phyloP scores from a whole-genome alignment of 2,113 vertebrate genomes.

The Alces alces region DNA sequence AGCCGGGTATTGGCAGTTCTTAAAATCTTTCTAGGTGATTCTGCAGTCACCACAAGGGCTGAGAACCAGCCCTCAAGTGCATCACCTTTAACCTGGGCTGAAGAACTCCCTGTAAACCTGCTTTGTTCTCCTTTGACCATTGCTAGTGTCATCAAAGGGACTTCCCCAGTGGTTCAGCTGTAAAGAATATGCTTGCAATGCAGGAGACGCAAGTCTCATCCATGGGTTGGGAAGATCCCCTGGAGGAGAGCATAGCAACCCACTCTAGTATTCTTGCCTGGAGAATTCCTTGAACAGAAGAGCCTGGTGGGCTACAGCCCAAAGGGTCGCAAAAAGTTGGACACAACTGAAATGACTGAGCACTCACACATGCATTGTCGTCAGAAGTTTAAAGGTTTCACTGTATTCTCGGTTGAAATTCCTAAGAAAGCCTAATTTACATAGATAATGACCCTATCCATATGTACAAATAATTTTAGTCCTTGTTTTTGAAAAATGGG shows the following conservation, averaged over 20 bases:
- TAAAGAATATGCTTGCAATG: neutral
- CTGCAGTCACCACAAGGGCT: neutral
- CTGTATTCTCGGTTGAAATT: neutral
- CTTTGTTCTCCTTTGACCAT: neutral
- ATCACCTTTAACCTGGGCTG: neutral
- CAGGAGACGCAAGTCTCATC: neutral
- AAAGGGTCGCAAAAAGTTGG: neutral
- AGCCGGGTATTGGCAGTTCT: neutral
- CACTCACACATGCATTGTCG: neutral
- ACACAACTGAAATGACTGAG: neutral
- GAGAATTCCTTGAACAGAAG: neutral
- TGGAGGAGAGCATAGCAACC: neutral
- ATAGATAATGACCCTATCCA: neutral
- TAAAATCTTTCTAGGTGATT: neutral
- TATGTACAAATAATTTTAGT: neutral
- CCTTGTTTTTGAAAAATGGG: neutral
- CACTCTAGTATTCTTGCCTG: neutral
- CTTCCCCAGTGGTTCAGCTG: neutral
- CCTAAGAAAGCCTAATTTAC: neutral
- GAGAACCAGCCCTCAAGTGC: neutral
- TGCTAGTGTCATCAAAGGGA: neutral
- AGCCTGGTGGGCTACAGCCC: neutral
- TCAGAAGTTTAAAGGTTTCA: neutral
- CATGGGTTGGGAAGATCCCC: neutral
- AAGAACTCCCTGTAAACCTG: neutral